Percentiles rank a stretch among this genome's conserved stretches.
Evolutionary conservation across 2,113 vertebrate genomes (phyloP).

Genomic region (Tetrax tetrax): DNA sequence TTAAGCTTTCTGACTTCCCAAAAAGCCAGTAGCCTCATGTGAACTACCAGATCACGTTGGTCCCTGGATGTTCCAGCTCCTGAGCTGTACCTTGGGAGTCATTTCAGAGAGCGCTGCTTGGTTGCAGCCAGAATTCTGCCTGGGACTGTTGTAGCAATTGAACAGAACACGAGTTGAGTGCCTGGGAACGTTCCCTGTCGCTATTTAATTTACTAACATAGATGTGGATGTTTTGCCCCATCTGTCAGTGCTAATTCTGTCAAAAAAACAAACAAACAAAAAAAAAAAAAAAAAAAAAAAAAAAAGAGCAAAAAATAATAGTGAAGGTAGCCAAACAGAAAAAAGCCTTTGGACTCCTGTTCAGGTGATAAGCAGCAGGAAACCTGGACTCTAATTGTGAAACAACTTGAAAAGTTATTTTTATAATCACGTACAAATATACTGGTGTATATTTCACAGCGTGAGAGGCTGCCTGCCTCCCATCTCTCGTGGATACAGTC

Average conservation of each 20-base stretch:
- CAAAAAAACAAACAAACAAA: not conserved
- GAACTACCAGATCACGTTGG: not conserved
- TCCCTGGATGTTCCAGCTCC: not conserved
- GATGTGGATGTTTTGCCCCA: not conserved
- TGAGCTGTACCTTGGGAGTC: not conserved
- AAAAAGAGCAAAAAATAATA: not conserved
- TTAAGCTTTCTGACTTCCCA: not conserved
- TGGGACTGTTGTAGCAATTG: not conserved
- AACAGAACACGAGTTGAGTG: not conserved
- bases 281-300: too few relatives aligned
- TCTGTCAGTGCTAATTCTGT: not conserved
- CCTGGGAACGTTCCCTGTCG: not conserved
- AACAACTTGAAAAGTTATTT: not conserved
- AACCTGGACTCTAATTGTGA: not conserved
- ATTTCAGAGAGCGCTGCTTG: not conserved
- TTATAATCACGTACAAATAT: not conserved
- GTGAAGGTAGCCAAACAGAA: not conserved
- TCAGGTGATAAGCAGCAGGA: not conserved
- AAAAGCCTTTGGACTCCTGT: not conserved
- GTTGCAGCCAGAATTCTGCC: not conserved
- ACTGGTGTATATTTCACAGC: not conserved
- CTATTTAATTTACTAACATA: not conserved
- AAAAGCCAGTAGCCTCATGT: not conserved
- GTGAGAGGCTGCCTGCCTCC: not conserved
- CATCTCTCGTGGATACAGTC: not conserved